Evolutionary conservation across 1,140 invertebrate species (phyloP).

Genomic region (Musca vetustissima): DNA sequence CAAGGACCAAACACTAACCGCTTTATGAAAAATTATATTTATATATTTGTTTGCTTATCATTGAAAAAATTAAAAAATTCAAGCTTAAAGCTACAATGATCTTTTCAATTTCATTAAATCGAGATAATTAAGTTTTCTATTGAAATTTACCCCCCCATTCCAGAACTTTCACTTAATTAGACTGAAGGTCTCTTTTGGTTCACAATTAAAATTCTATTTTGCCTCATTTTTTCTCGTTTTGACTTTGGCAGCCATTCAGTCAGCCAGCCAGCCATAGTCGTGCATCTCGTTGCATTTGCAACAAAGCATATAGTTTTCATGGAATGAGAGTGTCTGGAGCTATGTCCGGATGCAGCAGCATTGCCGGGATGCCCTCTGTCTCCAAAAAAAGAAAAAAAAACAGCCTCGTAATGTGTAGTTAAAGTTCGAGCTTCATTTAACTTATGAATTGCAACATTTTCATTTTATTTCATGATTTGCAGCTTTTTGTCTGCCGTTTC

Average conservation of each 20-base stretch:
- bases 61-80: no score
- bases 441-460: conserved; percentile 25
- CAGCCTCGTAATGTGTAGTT: conserved; percentile 23
- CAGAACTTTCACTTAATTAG: conserved; percentile 21
- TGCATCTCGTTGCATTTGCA: neutral
- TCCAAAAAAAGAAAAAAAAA: neutral
- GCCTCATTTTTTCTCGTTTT: neutral
- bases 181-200: neutral
- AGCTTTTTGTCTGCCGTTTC: neutral
- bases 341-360: conserved; percentile 3
- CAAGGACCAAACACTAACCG: no score
- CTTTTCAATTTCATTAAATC: no score
- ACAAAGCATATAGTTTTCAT: neutral
- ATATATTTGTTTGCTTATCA: no score
- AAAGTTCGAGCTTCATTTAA: conserved; percentile 30
- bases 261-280: neutral
- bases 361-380: neutral
- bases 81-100: no score
- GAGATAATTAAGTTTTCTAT: no score
- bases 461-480: neutral
- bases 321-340: neutral
- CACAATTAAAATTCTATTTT: conserved; percentile 14
- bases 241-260: neutral
- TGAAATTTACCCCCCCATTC: neutral
- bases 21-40: no score